phyloP scores from a whole-genome alignment of 2,797 vertebrate species.

The Mallotus villosus region DNA sequence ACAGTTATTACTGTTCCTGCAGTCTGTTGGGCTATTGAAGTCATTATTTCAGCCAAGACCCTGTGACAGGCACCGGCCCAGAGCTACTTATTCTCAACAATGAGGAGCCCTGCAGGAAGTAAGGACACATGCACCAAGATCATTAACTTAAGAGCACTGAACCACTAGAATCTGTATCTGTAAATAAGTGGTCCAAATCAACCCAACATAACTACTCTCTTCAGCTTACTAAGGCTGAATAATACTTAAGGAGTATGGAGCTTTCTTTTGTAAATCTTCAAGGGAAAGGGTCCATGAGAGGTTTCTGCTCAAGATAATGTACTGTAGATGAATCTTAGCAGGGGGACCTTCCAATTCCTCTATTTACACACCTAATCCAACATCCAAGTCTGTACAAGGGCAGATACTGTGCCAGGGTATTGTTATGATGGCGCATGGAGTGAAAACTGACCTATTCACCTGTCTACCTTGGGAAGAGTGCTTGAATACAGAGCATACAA shows the following conservation, averaged over 20 bases:
- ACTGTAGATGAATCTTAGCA: conserved; percentile 26
- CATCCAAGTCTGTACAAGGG: neutral
- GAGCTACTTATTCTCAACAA: conserved; percentile 57
- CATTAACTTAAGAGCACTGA: conserved; percentile 64
- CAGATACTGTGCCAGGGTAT: neutral
- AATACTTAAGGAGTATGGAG: conserved; percentile 22
- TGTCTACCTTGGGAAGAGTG: neutral
- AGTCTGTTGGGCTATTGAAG: conserved; percentile 59
- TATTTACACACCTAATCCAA: neutral
- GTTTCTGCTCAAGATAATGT: conserved; percentile 37
- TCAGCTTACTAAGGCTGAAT: conserved; percentile 40
- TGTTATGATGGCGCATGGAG: neutral
- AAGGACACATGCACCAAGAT: conserved; percentile 58
- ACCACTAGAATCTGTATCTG: conserved; percentile 58
- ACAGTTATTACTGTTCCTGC: conserved; percentile 66
- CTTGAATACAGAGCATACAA: conserved; percentile 1
- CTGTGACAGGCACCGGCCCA: conserved; percentile 61
- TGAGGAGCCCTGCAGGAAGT: conserved; percentile 59
- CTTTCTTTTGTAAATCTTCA: conserved; percentile 28
- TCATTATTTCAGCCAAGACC: conserved; percentile 69
- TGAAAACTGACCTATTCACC: neutral
- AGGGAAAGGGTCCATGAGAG: conserved; percentile 44
- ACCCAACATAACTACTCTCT: conserved; percentile 37
- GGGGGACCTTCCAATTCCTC: conserved; percentile 5
- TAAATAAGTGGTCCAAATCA: conserved; percentile 50